Conservation (phyloP, 2,113 vertebrate species). For the Caranx melampygus region DNA sequence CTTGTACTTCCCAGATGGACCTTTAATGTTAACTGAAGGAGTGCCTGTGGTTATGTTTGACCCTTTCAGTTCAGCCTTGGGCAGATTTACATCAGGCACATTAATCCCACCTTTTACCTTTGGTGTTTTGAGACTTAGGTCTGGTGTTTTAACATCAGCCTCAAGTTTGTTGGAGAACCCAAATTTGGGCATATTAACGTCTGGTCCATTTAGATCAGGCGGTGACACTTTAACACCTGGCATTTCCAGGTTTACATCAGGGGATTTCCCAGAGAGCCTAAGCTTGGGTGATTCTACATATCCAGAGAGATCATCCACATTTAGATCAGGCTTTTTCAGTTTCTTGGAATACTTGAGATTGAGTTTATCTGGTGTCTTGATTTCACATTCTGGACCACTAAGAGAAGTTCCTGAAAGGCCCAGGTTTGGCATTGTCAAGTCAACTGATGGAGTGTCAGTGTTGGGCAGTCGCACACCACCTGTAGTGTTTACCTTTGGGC, state of each 20-base stretch:
- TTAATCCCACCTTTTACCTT: conserved; percentile 46
- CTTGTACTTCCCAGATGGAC: conserved; percentile 56
- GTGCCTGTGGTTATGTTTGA: conserved; percentile 18
- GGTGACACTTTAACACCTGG: conserved; percentile 43
- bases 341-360: conserved; percentile 57
- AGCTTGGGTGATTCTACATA: conserved; percentile 24
- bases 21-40: conserved; percentile 48
- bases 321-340: conserved; percentile 63
- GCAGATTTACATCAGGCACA: conserved; percentile 33
- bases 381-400: conserved; percentile 27
- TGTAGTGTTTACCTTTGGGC: conserved; percentile 5
- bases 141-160: conserved; percentile 41
- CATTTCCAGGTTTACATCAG: conserved; percentile 44
- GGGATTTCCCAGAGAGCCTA: conserved; percentile 36
- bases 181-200: conserved; percentile 39
- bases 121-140: conserved; percentile 48
- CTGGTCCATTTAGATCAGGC: conserved; percentile 30
- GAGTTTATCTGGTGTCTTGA: conserved; percentile 36
- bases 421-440: conserved; percentile 20
- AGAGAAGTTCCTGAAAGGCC: conserved; percentile 36
- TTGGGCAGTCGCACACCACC: conserved; percentile 36
- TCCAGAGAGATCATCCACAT: conserved; percentile 65
- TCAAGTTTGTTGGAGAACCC: conserved; percentile 27
- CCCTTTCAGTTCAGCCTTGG: conserved; percentile 42
- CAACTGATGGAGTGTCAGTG: conserved; percentile 8